These are phyloP conservation scores for Ictalurus furcatus DNA, from an alignment of 2,113 vertebrate species.

Conservation along the genomic window DNA sequence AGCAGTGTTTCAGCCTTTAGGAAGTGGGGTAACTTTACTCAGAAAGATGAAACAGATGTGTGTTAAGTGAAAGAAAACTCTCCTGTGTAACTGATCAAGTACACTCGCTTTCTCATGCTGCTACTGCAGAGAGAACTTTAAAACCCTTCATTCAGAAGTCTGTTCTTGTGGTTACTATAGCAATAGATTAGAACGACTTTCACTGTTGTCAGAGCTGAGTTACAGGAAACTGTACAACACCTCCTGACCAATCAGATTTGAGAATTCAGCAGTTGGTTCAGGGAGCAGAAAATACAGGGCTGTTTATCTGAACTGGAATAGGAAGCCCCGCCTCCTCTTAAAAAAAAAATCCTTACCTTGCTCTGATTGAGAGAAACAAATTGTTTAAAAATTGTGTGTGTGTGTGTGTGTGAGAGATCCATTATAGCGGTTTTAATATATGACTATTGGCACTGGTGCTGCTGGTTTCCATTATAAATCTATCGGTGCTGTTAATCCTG, in stretches of 20 bases:
- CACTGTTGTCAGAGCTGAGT: background rate
- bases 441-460: background rate
- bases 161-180: background rate
- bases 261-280: background rate
- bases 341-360: background rate
- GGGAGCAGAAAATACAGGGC: background rate
- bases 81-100: too few relatives aligned
- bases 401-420: background rate
- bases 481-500: slow-evolving; percentile 10
- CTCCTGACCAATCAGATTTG: background rate
- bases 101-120: too few relatives aligned
- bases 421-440: background rate
- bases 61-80: too few relatives aligned
- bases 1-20: too few relatives aligned
- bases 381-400: background rate
- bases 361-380: background rate
- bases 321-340: background rate
- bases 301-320: background rate
- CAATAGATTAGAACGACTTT: background rate
- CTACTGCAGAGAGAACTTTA: too few relatives aligned
- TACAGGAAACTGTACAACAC: background rate
- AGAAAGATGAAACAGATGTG: too few relatives aligned
- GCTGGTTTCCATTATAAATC: slow-evolving; percentile 17
- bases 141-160: too few relatives aligned
- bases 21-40: too few relatives aligned